These are phyloP conservation scores for Drosophila cracens DNA, from an alignment of 2,888 invertebrate genomes.

Conservation along the genomic window DNA sequence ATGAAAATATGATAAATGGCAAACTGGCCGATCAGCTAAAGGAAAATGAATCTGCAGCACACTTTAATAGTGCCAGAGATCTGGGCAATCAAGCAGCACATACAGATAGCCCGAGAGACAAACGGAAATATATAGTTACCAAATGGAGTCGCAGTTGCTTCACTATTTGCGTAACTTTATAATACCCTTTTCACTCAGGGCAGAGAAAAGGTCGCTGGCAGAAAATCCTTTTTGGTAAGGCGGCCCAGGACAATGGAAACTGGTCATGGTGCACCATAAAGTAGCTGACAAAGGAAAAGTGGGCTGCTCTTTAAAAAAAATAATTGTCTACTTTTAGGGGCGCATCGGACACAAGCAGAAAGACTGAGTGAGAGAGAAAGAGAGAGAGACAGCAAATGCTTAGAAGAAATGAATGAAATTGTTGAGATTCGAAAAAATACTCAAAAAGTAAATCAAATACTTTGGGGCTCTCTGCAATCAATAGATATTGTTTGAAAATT, in stretches of 20 bases:
- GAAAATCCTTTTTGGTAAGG: conserved; percentile 19
- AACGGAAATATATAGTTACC: not conserved
- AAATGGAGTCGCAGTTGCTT: not conserved
- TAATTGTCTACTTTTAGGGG: conserved; percentile 30
- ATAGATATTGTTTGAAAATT: not conserved
- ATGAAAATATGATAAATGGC: not conserved
- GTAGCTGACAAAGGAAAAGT: not conserved
- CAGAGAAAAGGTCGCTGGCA: not conserved
- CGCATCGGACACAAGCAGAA: not conserved
- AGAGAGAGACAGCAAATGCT: conserved; percentile 28
- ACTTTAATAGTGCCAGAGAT: too few species aligned
- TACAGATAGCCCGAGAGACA: not conserved
- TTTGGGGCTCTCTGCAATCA: not conserved
- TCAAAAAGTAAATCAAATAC: not conserved
- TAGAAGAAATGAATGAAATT: conserved; percentile 56
- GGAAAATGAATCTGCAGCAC: not conserved
- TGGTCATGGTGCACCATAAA: conserved; percentile 2
- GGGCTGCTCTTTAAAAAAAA: conserved; percentile 1
- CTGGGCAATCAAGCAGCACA: too few species aligned
- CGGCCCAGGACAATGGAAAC: conserved; percentile 3
- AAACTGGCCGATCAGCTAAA: not conserved
- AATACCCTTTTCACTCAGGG: not conserved
- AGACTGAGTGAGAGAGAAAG: too few species aligned
- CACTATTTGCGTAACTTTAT: not conserved
- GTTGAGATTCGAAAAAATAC: conserved; percentile 23